phyloP scores from a whole-genome alignment of 2,888 invertebrate genomes.

The Flabesymbios commensalis region DNA sequence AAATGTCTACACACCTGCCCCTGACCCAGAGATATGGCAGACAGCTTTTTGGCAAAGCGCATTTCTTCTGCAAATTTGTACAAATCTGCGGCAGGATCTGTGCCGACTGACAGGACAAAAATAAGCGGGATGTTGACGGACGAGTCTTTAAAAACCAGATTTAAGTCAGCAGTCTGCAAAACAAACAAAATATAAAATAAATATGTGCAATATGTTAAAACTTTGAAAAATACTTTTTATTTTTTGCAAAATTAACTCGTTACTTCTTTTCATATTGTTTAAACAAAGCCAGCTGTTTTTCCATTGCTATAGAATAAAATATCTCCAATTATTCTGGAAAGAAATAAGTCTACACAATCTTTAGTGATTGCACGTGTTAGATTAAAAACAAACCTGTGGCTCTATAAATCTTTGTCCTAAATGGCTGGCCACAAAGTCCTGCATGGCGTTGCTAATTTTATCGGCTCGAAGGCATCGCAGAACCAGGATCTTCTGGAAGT shows the following conservation, averaged over 20 bases:
- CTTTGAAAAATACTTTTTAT: neutral
- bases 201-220: neutral
- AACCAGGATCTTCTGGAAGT: constrained; percentile 61
- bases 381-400: too few relatives aligned
- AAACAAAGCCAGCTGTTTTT: too few relatives aligned
- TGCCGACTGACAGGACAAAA: constrained; percentile 62
- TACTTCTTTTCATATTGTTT: neutral
- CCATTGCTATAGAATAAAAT: too few relatives aligned
- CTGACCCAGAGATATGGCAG: constrained; percentile 84
- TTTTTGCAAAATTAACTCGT: neutral
- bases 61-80: constrained; percentile 64
- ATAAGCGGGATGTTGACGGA: constrained; percentile 62
- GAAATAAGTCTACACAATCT: too few relatives aligned
- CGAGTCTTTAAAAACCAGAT: constrained; percentile 62
- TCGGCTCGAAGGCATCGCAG: constrained; percentile 60
- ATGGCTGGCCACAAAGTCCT: constrained; percentile 63
- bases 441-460: constrained; percentile 61
- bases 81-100: constrained; percentile 63
- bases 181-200: neutral
- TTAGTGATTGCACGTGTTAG: too few relatives aligned
- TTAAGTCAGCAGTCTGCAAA: constrained; percentile 58
- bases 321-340: too few relatives aligned
- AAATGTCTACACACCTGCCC: too few relatives aligned
- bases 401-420: constrained; percentile 63
- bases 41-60: constrained; percentile 67